Conservation (phyloP, 2,113 vertebrate genomes). For the Pavo muticus region DNA sequence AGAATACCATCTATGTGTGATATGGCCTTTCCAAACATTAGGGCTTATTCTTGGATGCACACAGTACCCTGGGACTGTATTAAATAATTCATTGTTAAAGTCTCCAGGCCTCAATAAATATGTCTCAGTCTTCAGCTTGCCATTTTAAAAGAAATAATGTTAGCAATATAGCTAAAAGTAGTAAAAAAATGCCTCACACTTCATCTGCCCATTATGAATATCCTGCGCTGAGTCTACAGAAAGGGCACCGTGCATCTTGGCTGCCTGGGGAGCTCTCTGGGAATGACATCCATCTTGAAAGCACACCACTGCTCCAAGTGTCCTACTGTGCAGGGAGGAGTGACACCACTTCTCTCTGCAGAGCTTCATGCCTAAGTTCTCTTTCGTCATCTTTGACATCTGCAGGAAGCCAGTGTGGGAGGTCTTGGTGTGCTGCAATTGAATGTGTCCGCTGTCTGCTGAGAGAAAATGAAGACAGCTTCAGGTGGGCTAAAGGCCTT, state of each 20-base stretch:
- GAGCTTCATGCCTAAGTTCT: not conserved
- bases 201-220: constrained; percentile 18
- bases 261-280: not conserved
- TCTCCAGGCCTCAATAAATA: constrained; percentile 12
- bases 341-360: not conserved
- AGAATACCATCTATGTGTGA: not conserved
- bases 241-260: not conserved
- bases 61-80: not conserved
- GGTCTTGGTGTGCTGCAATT: not conserved
- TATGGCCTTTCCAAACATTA: not conserved
- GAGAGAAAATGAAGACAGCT: not conserved
- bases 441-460: not conserved
- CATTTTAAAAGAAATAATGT: constrained; percentile 23
- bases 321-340: not conserved
- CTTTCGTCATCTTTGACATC: not conserved
- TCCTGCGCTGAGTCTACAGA: not conserved
- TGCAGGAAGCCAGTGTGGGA: not conserved
- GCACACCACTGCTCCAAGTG: not conserved
- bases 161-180: constrained; percentile 15
- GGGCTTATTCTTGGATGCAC: constrained; percentile 25
- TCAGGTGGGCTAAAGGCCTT: not conserved
- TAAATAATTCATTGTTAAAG: not conserved
- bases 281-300: not conserved
- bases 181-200: not conserved
- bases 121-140: not conserved